phyloP scores from a whole-genome alignment of 2,797 vertebrate species.

The Parotocinclus haroldoi region DNA sequence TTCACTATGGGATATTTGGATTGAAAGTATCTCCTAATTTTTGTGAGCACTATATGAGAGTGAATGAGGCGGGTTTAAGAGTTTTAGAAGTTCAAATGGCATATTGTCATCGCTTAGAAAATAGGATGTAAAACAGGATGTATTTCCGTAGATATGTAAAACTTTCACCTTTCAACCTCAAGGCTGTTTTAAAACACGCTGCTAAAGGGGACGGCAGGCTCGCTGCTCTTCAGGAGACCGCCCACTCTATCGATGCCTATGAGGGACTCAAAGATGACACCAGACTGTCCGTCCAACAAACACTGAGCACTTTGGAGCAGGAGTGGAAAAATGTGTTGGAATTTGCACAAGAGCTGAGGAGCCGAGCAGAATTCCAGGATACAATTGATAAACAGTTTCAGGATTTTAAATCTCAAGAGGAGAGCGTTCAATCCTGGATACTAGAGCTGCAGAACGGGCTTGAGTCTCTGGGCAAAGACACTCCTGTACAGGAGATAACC shows the following conservation, averaged over 20 bases:
- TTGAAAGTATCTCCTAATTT: too few relatives aligned
- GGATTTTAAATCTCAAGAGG: slow-evolving; percentile 60
- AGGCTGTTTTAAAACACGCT: slow-evolving; percentile 73
- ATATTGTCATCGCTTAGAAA: neutral
- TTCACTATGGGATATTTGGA: too few relatives aligned
- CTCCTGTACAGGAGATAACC: slow-evolving; percentile 53
- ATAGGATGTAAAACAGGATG: too few relatives aligned
- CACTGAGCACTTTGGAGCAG: slow-evolving; percentile 48
- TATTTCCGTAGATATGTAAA: too few relatives aligned
- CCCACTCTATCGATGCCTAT: slow-evolving; percentile 52
- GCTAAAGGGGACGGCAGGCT: slow-evolving; percentile 72
- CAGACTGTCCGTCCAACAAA: slow-evolving; percentile 51
- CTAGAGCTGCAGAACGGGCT: slow-evolving; percentile 63
- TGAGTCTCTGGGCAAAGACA: slow-evolving; percentile 52
- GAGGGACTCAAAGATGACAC: slow-evolving; percentile 54
- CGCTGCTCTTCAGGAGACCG: slow-evolving; percentile 58
- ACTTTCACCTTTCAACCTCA: slow-evolving; percentile 25
- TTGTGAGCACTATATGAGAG: too few relatives aligned
- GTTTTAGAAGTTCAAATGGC: neutral
- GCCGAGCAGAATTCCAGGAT: slow-evolving; percentile 60
- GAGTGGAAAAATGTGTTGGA: slow-evolving; percentile 58
- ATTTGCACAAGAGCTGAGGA: slow-evolving; percentile 52
- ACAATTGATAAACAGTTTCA: slow-evolving; percentile 50
- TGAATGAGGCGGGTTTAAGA: too few relatives aligned
- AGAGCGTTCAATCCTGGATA: slow-evolving; percentile 62